These are phyloP conservation scores for Falco biarmicus DNA, from an alignment of 2,797 vertebrate species.

Conservation along the genomic window DNA sequence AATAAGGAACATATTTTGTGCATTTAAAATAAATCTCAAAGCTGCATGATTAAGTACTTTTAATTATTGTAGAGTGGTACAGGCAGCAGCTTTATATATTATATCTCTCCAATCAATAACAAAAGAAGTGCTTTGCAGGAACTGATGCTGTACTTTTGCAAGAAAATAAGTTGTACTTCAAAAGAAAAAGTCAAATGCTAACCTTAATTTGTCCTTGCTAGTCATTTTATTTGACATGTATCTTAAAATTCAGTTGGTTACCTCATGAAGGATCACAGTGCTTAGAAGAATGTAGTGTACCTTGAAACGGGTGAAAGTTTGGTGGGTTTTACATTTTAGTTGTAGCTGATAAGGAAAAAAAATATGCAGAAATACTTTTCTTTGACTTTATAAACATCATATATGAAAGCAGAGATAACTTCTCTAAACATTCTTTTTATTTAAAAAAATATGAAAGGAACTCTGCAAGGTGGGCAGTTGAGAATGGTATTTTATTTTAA, in stretches of 20 bases:
- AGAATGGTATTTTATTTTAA: constrained; percentile 45
- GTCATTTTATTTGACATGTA: not conserved
- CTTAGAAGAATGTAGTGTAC: not conserved
- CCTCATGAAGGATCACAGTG: not conserved
- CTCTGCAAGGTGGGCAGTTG: constrained; percentile 1
- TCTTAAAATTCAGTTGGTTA: constrained; percentile 22
- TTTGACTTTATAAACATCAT: constrained; percentile 2
- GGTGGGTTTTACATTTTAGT: not conserved
- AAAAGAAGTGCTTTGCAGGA: constrained; percentile 54
- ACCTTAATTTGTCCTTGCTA: constrained; percentile 45
- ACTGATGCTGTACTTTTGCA: constrained; percentile 49
- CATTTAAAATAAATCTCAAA: constrained; percentile 70
- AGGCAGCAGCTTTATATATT: constrained; percentile 70
- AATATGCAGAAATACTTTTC: not conserved
- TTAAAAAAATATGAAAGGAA: constrained; percentile 22
- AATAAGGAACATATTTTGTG: constrained; percentile 65
- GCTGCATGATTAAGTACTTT: constrained; percentile 70
- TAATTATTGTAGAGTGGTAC: constrained; percentile 71
- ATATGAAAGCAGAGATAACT: constrained; percentile 27
- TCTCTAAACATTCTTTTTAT: constrained; percentile 9
- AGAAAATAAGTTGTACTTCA: constrained; percentile 48
- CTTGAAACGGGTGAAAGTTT: not conserved
- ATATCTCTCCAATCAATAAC: constrained; percentile 67
- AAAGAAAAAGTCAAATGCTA: not conserved
- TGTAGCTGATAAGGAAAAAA: not conserved